phyloP scores from a whole-genome alignment of 2,113 vertebrate species.

The Sapajus apella region DNA sequence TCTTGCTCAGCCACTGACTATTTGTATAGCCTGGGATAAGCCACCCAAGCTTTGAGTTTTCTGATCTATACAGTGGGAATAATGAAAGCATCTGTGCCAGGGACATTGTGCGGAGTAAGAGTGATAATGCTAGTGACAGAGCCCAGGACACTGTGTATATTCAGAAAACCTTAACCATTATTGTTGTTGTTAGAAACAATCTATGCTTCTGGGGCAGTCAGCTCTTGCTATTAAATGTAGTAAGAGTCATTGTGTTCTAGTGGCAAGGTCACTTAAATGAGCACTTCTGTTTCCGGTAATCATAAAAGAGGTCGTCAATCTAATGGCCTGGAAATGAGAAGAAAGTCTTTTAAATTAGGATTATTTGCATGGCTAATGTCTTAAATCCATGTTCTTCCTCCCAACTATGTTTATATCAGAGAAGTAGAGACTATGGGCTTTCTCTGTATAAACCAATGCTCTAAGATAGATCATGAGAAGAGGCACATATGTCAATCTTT shows the following conservation, averaged over 20 bases:
- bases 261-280: background rate
- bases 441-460: background rate
- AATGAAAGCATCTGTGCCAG: fast-evolving
- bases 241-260: background rate
- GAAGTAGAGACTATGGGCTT: background rate
- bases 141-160: no score
- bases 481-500: background rate
- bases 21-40: no score
- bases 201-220: background rate
- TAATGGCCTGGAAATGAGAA: background rate
- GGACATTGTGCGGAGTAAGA: background rate
- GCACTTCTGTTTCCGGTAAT: background rate
- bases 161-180: background rate
- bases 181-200: background rate
- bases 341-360: background rate
- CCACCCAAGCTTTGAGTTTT: background rate
- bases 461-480: background rate
- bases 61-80: background rate
- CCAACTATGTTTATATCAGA: background rate
- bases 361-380: background rate
- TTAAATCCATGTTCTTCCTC: background rate
- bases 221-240: background rate
- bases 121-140: background rate
- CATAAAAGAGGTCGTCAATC: background rate
- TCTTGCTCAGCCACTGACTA: fast-evolving